These are phyloP conservation scores for Apteryx mantelli DNA, from an alignment of 2,113 vertebrate species.

Conservation along the genomic window DNA sequence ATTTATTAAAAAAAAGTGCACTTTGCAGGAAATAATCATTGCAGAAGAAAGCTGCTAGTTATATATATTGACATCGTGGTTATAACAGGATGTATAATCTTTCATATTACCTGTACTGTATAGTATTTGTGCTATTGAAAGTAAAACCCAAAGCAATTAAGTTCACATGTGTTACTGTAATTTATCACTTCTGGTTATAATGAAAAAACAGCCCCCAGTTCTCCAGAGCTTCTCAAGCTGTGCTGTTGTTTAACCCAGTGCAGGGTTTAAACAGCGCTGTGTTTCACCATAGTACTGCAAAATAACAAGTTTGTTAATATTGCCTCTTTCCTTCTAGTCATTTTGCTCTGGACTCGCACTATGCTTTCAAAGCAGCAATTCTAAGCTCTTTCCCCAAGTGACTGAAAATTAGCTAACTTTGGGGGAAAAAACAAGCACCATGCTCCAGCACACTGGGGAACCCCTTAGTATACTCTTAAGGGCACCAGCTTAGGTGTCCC, in stretches of 20 bases:
- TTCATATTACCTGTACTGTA: not conserved
- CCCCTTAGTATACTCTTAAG: not conserved
- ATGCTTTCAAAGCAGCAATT: not conserved
- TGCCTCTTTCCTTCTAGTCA: not conserved
- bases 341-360: not conserved
- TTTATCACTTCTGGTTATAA: not conserved
- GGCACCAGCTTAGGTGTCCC: not conserved
- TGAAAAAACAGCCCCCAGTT: not conserved
- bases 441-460: not conserved
- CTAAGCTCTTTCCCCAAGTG: not conserved
- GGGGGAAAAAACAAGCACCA: not conserved
- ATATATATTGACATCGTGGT: not conserved
- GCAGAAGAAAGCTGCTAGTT: not conserved
- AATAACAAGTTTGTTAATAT: not conserved
- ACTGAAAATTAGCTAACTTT: not conserved
- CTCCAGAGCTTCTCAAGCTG: not conserved
- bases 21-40: not conserved
- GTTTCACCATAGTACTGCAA: not conserved
- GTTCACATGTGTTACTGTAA: not conserved
- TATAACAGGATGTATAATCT: not conserved
- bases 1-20: not conserved
- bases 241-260: not conserved
- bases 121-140: not conserved
- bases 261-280: not conserved
- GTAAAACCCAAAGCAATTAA: not conserved